Evolutionary conservation across 2,888 invertebrate genomes (phyloP), one percentile per base, ranked within the genome.

Genomic region (Tanypteryx hageni): DNA sequence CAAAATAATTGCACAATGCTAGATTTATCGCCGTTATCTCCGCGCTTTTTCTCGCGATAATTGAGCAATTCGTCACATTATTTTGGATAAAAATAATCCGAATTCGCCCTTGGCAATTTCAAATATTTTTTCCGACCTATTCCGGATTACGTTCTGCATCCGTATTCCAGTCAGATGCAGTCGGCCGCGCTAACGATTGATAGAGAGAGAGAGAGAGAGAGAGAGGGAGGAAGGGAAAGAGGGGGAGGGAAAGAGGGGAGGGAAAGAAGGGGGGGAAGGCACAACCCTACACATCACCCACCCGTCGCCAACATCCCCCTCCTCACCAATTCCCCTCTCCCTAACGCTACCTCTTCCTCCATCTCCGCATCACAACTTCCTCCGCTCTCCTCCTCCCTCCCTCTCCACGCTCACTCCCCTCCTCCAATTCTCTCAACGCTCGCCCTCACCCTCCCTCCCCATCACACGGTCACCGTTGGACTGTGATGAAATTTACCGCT

Each of bases 401-500:
- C 18, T 58, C 31, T n/a, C 58, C 56, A 85, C 44, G n/a, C 68
- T 16, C 68, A 8, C 44, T n/a, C 4, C 58, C 27, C 58, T 56
- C 44, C 31, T 64, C 76, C 11, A 1, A 27, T 18, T 76, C 81
- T 31, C 2, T 16, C 22, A 44, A 13, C 56, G 13, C n/a, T 76
- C 68, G 0, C 59, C 8, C 22, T 84, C 84, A 83, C 58, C 92
- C 92, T 22, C 68, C 58, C 13, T 84, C 58, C 92, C 82, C 86
- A 59, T 92, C 84, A 14, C 58, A 58, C 92, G 92, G 76, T 81
- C 81, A 76, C 86, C 68, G 76, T 86, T 92, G 84, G 92, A 89
- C 86, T 92, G 85, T 92, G 92, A 92, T 92, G 92, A 84, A 92
- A 92, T 92, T 92, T 92, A 92, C 92, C 84, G 92, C 92, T 92